A percentile compares a stretch with the other conserved stretches of the same genome.
Evolutionary conservation across 2,888 invertebrate species (phyloP).

Genomic region (Volucella zonaria): DNA sequence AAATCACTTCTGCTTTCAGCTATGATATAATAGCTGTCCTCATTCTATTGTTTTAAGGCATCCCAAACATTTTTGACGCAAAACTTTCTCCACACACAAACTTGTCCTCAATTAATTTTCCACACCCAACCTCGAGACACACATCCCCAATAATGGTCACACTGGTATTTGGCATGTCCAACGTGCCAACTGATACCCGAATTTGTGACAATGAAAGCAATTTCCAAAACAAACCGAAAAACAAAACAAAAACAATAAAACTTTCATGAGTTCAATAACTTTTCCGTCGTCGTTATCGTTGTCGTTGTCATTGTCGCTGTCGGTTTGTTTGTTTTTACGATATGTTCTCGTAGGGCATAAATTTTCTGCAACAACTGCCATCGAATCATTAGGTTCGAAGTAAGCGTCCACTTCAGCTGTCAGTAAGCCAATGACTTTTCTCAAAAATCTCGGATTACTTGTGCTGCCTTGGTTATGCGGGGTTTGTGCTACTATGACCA

Average conservation of each 20-base stretch:
- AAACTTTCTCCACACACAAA: not conserved
- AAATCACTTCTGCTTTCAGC: not conserved
- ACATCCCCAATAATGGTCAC: constrained; percentile 41
- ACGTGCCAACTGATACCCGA: constrained; percentile 17
- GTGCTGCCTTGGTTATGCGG: constrained; percentile 21
- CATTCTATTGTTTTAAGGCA: constrained; percentile 1
- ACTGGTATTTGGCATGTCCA: constrained; percentile 9
- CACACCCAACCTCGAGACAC: constrained; percentile 13
- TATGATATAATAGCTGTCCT: not conserved
- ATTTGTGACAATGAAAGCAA: constrained; percentile 24
- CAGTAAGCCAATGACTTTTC: constrained; percentile 49
- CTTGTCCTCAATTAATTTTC: not conserved
- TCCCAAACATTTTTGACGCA: not conserved
- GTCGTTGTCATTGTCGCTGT: not conserved
- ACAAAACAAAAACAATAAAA: no score
- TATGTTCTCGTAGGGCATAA: constrained; percentile 31
- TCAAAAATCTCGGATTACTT: constrained; percentile 39
- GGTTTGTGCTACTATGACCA: not conserved
- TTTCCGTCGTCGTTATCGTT: constrained; percentile 41
- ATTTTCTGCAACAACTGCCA: constrained; percentile 38
- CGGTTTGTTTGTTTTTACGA: constrained; percentile 47
- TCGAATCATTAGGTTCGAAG: constrained; percentile 29
- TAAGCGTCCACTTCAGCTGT: constrained; percentile 32
- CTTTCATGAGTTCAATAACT: constrained; percentile 32
- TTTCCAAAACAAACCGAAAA: constrained; percentile 9